Conservation (phyloP, 1,140 invertebrate species). For the Anadara kagoshimensis region DNA sequence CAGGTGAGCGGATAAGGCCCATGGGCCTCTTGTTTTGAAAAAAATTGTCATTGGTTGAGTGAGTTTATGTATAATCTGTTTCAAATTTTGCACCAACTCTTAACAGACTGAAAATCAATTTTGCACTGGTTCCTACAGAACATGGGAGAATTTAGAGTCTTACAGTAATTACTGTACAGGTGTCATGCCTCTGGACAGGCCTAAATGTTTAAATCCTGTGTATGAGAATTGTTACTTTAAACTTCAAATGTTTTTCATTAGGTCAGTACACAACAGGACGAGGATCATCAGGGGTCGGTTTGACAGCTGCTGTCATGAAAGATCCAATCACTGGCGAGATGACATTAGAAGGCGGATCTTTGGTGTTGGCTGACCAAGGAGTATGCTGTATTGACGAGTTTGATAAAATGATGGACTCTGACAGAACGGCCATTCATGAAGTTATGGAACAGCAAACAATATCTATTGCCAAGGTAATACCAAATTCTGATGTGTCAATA, state of each 20-base stretch:
- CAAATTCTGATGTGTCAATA: background rate
- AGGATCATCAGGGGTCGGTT: slow-evolving; percentile 97
- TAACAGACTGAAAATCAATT: too few relatives aligned
- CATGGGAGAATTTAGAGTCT: too few relatives aligned
- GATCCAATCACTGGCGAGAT: slow-evolving; percentile 98
- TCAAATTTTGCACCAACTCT: too few relatives aligned
- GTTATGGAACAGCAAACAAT: slow-evolving; percentile 99
- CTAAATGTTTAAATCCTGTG: background rate
- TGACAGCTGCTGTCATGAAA: slow-evolving; percentile 98
- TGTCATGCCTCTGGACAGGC: too few relatives aligned
- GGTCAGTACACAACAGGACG: slow-evolving; percentile 97
- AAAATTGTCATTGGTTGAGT: too few relatives aligned
- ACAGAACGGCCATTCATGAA: slow-evolving; percentile 98
- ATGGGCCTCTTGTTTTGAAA: too few relatives aligned
- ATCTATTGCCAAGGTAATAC: slow-evolving; percentile 94
- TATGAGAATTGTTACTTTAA: background rate
- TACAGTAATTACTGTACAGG: too few relatives aligned
- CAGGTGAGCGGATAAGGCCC: too few relatives aligned
- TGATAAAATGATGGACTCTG: slow-evolving; percentile 98
- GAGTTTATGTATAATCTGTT: too few relatives aligned
- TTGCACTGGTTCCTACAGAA: too few relatives aligned
- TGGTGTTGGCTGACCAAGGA: slow-evolving; percentile 97
- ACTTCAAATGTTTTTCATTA: slow-evolving; percentile 41
- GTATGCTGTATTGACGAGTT: slow-evolving; percentile 99
- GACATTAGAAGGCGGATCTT: slow-evolving; percentile 97